Percentiles rank a stretch among this genome's conserved stretches.
Evolutionary conservation across 2,113 vertebrate species (phyloP).

Genomic region (Lathamus discolor): DNA sequence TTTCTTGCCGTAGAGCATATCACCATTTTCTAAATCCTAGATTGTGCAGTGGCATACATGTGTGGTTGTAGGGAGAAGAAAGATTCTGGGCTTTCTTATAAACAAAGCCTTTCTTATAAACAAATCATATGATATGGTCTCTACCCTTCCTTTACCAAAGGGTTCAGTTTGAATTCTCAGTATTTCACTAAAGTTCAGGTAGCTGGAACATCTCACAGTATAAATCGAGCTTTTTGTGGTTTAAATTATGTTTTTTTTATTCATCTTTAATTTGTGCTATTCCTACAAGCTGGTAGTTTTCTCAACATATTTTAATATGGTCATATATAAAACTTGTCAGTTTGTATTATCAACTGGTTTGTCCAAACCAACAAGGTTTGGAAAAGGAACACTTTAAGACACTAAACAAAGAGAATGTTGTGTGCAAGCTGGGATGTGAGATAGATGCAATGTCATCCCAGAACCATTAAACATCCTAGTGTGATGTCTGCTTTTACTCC

Average conservation of each 20-base stretch:
- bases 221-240: background rate
- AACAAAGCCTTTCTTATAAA: background rate
- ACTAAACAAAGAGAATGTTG: background rate
- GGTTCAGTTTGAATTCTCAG: background rate
- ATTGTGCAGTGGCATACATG: background rate
- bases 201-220: background rate
- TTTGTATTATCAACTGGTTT: background rate
- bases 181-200: background rate
- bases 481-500: background rate
- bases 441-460: background rate
- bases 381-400: background rate
- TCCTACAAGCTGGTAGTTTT: background rate
- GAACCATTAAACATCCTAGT: rapidly evolving
- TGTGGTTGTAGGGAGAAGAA: background rate
- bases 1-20: background rate
- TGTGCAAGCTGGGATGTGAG: background rate
- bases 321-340: background rate
- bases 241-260: background rate
- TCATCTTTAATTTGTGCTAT: background rate
- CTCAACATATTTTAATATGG: background rate
- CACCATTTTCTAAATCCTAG: background rate
- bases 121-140: background rate
- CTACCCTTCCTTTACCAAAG: background rate
- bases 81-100: background rate
- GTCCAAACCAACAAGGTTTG: background rate